phyloP scores from a whole-genome alignment of 2,113 vertebrate genomes.

The Machaerirhynchus nigripectus region DNA sequence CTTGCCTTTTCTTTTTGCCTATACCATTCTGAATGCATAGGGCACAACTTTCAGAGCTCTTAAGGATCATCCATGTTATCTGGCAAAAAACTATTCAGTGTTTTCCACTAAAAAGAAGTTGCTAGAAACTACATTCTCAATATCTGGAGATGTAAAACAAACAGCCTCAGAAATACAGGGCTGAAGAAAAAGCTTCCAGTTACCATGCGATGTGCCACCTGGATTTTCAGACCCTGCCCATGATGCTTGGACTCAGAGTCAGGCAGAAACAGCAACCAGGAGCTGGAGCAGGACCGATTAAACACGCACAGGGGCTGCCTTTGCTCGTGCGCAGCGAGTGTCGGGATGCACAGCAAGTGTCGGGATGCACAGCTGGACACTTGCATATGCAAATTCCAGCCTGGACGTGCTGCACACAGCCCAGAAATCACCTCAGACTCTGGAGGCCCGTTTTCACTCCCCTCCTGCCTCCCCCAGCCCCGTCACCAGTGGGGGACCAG shows the following conservation, averaged over 20 bases:
- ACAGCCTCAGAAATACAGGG: not conserved
- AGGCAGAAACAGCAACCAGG: not conserved
- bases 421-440: not conserved
- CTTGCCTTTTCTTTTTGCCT: not conserved
- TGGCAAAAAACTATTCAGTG: not conserved
- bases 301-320: not conserved
- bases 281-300: not conserved
- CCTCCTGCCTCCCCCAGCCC: not conserved
- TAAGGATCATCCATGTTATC: not conserved
- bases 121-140: not conserved
- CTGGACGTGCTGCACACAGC: not conserved
- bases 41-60: not conserved
- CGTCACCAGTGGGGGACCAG: not conserved
- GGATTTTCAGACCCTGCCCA: not conserved
- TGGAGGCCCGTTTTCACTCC: accelerated
- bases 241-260: not conserved
- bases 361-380: slow-evolving; percentile 35
- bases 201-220: accelerated
- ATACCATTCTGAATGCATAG: not conserved
- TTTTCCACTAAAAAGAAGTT: not conserved
- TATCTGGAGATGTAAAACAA: not conserved
- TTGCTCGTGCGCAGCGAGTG: not conserved
- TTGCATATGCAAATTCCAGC: not conserved
- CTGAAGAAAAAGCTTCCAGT: not conserved
- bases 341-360: not conserved